Evolutionary conservation across 2,888 invertebrate genomes (phyloP).

Genomic region (Plemyria rubiginata): DNA sequence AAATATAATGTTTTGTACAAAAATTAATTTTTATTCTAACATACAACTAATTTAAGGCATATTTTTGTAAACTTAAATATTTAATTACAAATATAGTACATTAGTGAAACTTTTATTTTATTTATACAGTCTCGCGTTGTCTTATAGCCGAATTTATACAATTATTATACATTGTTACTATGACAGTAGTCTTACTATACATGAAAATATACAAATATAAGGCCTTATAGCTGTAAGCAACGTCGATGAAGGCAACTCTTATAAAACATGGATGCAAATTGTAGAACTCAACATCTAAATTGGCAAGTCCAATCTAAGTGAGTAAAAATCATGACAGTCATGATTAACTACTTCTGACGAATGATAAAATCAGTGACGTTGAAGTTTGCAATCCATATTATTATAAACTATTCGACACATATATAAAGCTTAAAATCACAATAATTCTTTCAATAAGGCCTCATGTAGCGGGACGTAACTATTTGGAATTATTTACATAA

Average conservation of each 20-base stretch:
- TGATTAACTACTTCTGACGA: conserved; percentile 16
- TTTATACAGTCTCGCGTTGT: conserved; percentile 79
- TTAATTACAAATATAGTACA: conserved; percentile 74
- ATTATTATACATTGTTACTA: conserved; percentile 61
- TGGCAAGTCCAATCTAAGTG: conserved; percentile 67
- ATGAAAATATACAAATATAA: conserved; percentile 43
- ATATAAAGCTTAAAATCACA: conserved; percentile 32
- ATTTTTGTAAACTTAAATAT: conserved; percentile 76
- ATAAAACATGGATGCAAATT: conserved; percentile 32
- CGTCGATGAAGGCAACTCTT: conserved; percentile 36
- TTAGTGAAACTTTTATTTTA: conserved; percentile 61
- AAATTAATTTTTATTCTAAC: conserved; percentile 50
- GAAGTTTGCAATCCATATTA: conserved; percentile 25
- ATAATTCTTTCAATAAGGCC: conserved; percentile 46
- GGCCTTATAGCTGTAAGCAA: conserved; percentile 45
- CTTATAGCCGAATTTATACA: conserved; percentile 76
- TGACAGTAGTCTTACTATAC: conserved; percentile 55
- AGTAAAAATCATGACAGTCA: conserved; percentile 47
- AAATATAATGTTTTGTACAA: conserved; percentile 57
- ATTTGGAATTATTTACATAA: conserved; percentile 50
- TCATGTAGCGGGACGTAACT: conserved; percentile 40
- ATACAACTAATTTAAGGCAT: conserved; percentile 68
- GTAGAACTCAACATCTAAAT: conserved; percentile 62
- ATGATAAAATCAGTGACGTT: conserved; percentile 7
- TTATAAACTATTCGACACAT: conserved; percentile 15